These are phyloP conservation scores for Polietes domitor DNA, from an alignment of 2,888 invertebrate genomes.

Conservation along the genomic window DNA sequence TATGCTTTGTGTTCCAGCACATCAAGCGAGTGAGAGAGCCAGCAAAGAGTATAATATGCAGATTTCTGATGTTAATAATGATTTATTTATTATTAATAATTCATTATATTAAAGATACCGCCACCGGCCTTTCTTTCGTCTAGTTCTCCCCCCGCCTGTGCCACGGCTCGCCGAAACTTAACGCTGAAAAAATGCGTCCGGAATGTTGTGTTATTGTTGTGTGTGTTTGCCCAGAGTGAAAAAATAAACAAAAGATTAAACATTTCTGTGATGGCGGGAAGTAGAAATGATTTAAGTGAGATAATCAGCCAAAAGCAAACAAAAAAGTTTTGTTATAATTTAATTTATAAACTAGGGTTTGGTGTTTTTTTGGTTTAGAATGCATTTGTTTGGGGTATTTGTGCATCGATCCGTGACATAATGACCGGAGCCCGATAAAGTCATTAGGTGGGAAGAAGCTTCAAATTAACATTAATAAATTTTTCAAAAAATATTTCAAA, in stretches of 20 bases:
- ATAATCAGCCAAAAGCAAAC: neutral
- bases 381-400: too few species aligned
- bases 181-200: neutral
- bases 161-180: neutral
- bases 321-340: neutral
- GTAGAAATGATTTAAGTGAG: neutral
- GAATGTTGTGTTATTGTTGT: constrained; percentile 5
- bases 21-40: neutral
- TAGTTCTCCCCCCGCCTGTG: neutral
- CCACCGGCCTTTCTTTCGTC: neutral
- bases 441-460: too few species aligned
- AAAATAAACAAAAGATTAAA: neutral
- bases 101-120: constrained; percentile 74
- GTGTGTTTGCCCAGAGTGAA: too few species aligned
- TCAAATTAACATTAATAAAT: too few species aligned
- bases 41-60: constrained; percentile 71
- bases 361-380: too few species aligned
- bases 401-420: too few species aligned
- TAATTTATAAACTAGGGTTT: neutral
- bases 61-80: constrained; percentile 79
- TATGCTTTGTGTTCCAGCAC: neutral
- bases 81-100: constrained; percentile 80
- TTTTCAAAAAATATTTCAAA: too few species aligned
- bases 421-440: too few species aligned
- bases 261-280: neutral